Base-by-base conservation (phyloP, 1,140 invertebrate species). In the Heliconius melpomene region DNA sequence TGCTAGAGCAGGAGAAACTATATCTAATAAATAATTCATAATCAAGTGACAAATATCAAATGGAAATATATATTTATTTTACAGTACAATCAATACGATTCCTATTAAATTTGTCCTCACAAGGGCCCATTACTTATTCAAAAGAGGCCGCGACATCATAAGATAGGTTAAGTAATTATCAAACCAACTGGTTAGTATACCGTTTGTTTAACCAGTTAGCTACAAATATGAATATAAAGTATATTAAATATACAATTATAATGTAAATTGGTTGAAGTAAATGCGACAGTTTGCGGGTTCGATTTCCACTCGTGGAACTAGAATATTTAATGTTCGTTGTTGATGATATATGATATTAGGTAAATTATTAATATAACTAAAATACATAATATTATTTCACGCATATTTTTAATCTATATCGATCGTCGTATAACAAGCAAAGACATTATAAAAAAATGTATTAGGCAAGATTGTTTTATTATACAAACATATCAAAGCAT, bases 51-150 rank as follows among this genome's bases (percentile, higher is more conserved):
- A 11, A 8, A 72, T 38, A 72, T 72, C 20, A 20, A 38, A 38
- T 38, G 7, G 13, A n/a, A 38, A 38, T 40, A n/a, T 6, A 72
- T 72, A 40, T 72, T 72, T 38, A 72, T 72, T 40, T 38, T 38
- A 38, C 16, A 20, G 36, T n/a, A 72, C 50, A 57, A 80, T 80
- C 79, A 74, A 80, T 80, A 80, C 5, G 7, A 36, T 32, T 20
- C 52, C 38, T 72, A 72, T 74, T 66, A 73, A 26, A 29, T 77
- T 38, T 80, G 79, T 72, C 79, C 74, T 66, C 46, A 76, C 54
- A 60, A 46, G 54, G 7, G 26, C 26, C 38, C 36, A 79, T 80
- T 40, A 80, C 73, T 77, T 80, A 81, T 81, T 81, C 26, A 77
- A n/a, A 70, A 32, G 40, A 78, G 78, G 72, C 50, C 72, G 38